A percentile compares a stretch with the other conserved stretches of the same genome.
These are phyloP conservation scores for Chromobotia macracanthus DNA, from an alignment of 2,797 vertebrate genomes.

Conservation along the genomic window DNA sequence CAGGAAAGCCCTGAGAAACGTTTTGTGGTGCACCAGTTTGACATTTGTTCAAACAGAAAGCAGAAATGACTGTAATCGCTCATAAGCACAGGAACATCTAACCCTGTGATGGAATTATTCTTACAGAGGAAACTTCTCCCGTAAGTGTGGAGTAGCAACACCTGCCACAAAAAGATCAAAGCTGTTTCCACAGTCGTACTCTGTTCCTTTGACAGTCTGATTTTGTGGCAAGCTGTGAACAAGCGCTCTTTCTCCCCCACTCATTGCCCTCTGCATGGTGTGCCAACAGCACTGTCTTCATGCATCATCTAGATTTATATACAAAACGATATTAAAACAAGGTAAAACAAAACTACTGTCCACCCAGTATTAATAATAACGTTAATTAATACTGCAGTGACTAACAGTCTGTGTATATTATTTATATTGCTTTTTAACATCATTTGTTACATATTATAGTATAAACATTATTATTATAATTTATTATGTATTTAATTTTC, in stretches of 20 bases:
- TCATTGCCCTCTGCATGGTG: conserved; percentile 8
- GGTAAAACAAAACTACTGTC: neutral
- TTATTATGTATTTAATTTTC: too few species aligned
- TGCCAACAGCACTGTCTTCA: neutral
- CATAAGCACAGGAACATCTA: conserved; percentile 13
- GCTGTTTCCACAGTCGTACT: conserved; percentile 24
- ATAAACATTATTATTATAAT: too few species aligned
- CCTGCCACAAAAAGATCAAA: conserved; percentile 46
- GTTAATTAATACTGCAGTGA: too few species aligned
- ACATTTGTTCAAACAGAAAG: conserved; percentile 5
- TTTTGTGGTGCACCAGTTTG: neutral
- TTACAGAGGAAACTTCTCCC: conserved; percentile 15
- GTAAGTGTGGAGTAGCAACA: conserved; percentile 26
- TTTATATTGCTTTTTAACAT: too few species aligned
- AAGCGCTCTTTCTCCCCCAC: conserved; percentile 40
- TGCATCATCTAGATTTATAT: neutral
- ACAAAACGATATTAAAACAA: neutral
- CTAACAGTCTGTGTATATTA: too few species aligned
- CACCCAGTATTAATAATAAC: neutral
- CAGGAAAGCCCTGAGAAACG: conserved; percentile 8
- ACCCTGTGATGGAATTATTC: conserved; percentile 18
- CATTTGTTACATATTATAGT: too few species aligned
- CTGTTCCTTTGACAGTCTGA: conserved; percentile 47
- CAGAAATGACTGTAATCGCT: conserved; percentile 10
- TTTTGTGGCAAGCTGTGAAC: conserved; percentile 48